These are phyloP conservation scores for Manis crassicaudata DNA, from an alignment of 2,797 vertebrate genomes.

Conservation along the genomic window DNA sequence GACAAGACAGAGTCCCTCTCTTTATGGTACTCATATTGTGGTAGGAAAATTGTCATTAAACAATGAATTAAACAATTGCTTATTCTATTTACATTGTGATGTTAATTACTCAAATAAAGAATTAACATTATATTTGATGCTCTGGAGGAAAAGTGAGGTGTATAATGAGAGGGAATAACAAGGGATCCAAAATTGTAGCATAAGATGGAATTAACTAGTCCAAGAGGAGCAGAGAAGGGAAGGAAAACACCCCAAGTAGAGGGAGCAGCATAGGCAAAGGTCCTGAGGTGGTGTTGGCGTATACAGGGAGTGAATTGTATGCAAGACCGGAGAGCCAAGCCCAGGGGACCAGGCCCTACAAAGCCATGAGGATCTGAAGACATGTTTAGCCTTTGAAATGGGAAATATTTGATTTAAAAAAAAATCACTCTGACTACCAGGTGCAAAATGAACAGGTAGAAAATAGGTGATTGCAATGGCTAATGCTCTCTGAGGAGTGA, in stretches of 20 bases:
- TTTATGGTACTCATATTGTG: neutral
- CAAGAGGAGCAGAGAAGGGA: neutral
- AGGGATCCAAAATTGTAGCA: neutral
- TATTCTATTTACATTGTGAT: neutral
- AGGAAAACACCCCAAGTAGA: too few species aligned
- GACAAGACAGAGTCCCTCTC: neutral
- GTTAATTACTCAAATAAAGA: neutral
- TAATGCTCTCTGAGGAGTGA: neutral
- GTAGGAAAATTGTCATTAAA: neutral
- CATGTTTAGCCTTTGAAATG: neutral
- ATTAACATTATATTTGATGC: neutral
- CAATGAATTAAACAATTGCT: neutral
- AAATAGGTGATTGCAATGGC: neutral
- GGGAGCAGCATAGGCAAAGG: neutral
- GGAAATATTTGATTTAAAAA: neutral
- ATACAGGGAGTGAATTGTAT: fast-evolving
- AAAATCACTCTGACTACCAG: neutral
- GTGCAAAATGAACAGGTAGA: neutral
- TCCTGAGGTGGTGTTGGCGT: neutral
- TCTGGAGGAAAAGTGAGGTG: neutral
- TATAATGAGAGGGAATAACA: neutral
- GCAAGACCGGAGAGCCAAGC: neutral
- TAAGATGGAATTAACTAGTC: neutral
- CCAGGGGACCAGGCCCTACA: neutral
- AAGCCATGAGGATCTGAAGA: neutral